phyloP scores from a whole-genome alignment of 2,113 vertebrate genomes.

The Oncorhynchus keta region DNA sequence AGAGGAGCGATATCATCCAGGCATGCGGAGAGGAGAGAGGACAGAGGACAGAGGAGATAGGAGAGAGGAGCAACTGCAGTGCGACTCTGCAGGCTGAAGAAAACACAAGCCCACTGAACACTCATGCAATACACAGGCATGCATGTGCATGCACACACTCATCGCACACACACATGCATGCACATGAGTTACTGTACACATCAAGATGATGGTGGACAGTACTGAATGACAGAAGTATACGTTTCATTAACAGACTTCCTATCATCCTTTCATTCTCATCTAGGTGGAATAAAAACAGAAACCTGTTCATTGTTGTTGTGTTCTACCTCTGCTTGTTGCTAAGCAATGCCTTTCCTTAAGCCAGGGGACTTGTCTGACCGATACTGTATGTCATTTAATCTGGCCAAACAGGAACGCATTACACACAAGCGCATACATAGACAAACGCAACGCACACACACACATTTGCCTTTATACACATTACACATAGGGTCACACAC shows the following conservation, averaged over 20 bases:
- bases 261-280: too few species aligned
- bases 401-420: background rate
- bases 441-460: background rate
- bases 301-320: background rate
- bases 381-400: constrained; percentile 12
- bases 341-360: constrained; percentile 50
- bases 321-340: constrained; percentile 49
- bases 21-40: background rate
- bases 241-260: too few species aligned
- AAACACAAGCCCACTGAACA: constrained; percentile 17
- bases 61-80: constrained; percentile 31
- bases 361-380: constrained; percentile 3
- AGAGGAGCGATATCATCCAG: constrained; percentile 38
- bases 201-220: background rate
- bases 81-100: constrained; percentile 15
- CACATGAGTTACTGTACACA: background rate
- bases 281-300: too few species aligned
- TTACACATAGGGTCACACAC: too few species aligned
- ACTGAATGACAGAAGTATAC: too few species aligned
- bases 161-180: constrained; percentile 11
- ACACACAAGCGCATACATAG: background rate
- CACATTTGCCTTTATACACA: too few species aligned
- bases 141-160: too few species aligned
- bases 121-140: too few species aligned
- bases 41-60: too few species aligned